phyloP scores from a whole-genome alignment of 2,113 vertebrate genomes.

The Herpetotheres cachinnans region DNA sequence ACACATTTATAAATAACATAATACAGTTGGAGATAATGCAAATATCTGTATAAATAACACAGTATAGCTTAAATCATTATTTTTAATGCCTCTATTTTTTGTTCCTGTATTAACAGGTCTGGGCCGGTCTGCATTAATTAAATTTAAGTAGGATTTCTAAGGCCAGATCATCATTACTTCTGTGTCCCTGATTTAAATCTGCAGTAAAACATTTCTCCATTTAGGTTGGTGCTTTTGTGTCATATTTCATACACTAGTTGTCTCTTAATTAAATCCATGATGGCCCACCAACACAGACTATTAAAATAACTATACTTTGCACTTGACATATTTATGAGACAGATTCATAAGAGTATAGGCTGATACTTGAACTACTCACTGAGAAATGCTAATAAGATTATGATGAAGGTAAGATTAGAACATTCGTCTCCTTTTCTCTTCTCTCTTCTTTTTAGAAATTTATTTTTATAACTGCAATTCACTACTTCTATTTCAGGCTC shows the following conservation, averaged over 20 bases:
- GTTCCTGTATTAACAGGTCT: constrained; percentile 55
- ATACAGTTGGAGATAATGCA: constrained; percentile 68
- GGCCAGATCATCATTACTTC: constrained; percentile 73
- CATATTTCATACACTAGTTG: constrained; percentile 82
- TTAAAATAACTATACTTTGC: constrained; percentile 83
- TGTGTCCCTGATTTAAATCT: constrained; percentile 75
- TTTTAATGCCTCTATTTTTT: constrained; percentile 62
- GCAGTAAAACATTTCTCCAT: constrained; percentile 82
- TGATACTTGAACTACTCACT: constrained; percentile 78
- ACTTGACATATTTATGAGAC: constrained; percentile 82
- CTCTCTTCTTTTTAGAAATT: constrained; percentile 71
- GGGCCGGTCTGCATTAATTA: constrained; percentile 74
- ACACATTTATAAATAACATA: constrained; percentile 68
- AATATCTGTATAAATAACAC: constrained; percentile 71
- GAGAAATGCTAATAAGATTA: constrained; percentile 82
- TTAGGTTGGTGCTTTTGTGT: constrained; percentile 78
- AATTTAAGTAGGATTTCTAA: constrained; percentile 72
- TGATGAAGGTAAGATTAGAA: constrained; percentile 81
- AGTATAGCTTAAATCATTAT: constrained; percentile 69
- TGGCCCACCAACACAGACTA: constrained; percentile 81
- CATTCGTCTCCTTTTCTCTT: constrained; percentile 65
- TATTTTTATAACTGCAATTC: constrained; percentile 73
- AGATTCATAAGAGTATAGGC: constrained; percentile 77
- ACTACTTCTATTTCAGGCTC: constrained; percentile 58
- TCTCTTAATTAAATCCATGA: constrained; percentile 85